Percentiles rank a stretch among this genome's conserved stretches.
phyloP scores from a whole-genome alignment of 2,113 vertebrate species.

The Arenaria interpres region DNA sequence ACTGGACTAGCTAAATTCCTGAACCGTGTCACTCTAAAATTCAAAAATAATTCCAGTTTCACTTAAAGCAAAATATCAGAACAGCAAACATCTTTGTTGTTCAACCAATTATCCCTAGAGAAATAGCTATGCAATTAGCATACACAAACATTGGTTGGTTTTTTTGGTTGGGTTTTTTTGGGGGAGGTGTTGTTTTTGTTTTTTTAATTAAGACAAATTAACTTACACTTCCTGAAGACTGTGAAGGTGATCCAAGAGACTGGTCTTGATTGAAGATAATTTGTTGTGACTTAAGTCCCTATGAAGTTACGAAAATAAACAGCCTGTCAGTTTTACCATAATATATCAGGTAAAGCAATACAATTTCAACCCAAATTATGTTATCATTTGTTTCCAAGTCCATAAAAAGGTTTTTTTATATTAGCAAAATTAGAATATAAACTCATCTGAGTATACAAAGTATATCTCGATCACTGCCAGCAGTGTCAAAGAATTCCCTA shows the following conservation, averaged over 20 bases:
- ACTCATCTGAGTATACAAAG: background rate
- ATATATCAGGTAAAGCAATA: background rate
- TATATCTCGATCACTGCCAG: background rate
- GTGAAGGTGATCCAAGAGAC: constrained; percentile 83
- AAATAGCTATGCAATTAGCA: background rate
- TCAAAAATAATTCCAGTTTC: background rate
- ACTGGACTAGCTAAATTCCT: background rate
- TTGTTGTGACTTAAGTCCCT: constrained; percentile 96
- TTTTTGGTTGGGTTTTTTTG: background rate
- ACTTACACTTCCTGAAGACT: constrained; percentile 93
- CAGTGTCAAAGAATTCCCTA: background rate
- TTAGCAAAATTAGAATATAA: background rate
- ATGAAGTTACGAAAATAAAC: constrained; percentile 65
- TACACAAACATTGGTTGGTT: background rate
- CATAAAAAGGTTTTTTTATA: background rate
- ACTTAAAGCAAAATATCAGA: background rate
- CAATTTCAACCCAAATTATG: background rate
- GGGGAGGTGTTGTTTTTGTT: background rate
- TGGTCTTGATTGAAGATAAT: constrained; percentile 83
- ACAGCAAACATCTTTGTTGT: background rate
- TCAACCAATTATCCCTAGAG: background rate
- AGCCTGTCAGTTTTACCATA: background rate
- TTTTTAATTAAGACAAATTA: constrained; percentile 44
- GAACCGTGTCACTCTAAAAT: background rate
- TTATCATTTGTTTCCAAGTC: background rate